These are phyloP conservation scores for Turritopsis rubra DNA, from an alignment of 30 jellyfish, hydroid and myxozoan genomes.

Conservation along the genomic window DNA sequence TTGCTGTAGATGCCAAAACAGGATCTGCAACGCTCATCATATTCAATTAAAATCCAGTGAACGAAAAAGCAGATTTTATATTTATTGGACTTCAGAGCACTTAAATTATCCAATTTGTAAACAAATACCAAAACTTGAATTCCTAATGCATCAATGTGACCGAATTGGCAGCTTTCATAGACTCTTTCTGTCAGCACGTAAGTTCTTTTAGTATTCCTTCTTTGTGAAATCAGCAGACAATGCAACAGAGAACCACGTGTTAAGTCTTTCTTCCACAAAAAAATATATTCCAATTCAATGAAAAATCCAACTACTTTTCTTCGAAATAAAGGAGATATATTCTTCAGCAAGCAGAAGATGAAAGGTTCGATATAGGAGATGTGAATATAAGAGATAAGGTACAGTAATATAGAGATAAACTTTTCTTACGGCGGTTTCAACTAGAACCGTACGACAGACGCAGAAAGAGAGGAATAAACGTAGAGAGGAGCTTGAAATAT, in stretches of 20 bases:
- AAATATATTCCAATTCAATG: neutral
- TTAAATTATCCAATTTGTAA: neutral
- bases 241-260: neutral
- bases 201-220: neutral
- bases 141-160: neutral
- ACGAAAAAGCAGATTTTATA: too few species aligned
- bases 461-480: neutral
- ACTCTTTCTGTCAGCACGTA: neutral
- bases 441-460: neutral
- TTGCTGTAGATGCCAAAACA: conserved; percentile 29
- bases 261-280: neutral
- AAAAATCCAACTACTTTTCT: neutral
- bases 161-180: neutral
- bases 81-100: neutral
- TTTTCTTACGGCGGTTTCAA: neutral
- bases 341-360: neutral
- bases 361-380: neutral
- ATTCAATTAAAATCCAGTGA: neutral
- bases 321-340: neutral
- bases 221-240: neutral
- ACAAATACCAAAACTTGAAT: neutral
- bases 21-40: conserved; percentile 45
- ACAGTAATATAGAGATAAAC: neutral
- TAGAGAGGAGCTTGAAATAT: neutral
- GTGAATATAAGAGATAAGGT: neutral